These are phyloP conservation scores for Ophthalmolycus amberensis DNA, from an alignment of 2,113 vertebrate species.

Conservation along the genomic window DNA sequence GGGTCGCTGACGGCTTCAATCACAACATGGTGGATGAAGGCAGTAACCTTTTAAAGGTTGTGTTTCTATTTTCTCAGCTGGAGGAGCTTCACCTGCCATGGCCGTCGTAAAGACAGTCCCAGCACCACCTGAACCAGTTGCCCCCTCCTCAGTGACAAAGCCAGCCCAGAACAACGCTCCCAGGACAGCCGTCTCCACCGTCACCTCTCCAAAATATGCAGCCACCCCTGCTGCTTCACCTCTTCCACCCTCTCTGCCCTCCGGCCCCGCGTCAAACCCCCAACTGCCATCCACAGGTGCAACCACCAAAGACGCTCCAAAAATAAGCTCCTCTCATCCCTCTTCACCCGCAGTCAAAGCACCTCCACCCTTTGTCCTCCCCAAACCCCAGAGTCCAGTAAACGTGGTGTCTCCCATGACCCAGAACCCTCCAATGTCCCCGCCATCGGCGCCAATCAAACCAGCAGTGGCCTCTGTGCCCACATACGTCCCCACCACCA, in stretches of 20 bases:
- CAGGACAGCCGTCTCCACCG: constrained; percentile 16
- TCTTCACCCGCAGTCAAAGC: constrained; percentile 54
- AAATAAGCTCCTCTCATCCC: constrained; percentile 27
- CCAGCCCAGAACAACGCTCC: constrained; percentile 37
- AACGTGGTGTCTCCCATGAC: constrained; percentile 80
- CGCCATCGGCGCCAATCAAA: constrained; percentile 69
- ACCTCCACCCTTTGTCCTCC: constrained; percentile 70
- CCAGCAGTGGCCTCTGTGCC: constrained; percentile 65
- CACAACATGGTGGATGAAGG: not conserved
- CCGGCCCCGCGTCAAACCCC: not conserved
- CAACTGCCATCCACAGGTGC: not conserved
- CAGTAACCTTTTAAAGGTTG: not conserved
- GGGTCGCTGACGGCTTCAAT: not conserved
- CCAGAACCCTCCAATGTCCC: constrained; percentile 58
- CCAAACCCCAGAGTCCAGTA: constrained; percentile 81
- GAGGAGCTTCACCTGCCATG: constrained; percentile 53
- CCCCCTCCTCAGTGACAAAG: constrained; percentile 52
- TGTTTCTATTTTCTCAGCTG: constrained; percentile 69
- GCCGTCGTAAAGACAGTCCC: constrained; percentile 76
- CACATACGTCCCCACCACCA: constrained; percentile 58
- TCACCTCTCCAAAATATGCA: not conserved
- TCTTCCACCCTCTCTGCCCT: constrained; percentile 5
- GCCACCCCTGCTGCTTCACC: not conserved
- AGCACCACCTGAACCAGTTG: constrained; percentile 34
- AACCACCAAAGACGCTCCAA: not conserved